Base-by-base conservation (phyloP, 2,113 vertebrate species). In the Ptilonorhynchus violaceus region DNA sequence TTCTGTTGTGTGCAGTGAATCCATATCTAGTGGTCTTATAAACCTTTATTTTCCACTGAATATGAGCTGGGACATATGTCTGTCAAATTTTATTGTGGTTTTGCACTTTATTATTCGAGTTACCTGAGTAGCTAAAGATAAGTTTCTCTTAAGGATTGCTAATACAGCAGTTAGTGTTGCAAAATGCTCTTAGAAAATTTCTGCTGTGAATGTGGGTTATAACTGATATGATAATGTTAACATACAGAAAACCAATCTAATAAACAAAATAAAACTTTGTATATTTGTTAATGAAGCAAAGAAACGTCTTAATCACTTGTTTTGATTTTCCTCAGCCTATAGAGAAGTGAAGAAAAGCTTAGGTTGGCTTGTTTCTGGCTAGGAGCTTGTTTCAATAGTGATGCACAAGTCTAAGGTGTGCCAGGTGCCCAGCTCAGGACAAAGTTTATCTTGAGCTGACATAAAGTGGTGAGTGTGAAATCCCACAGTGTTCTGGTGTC, bases 211-310 rank as follows among this genome's bases (percentile, higher is more conserved):
- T 90, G 42, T 94, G 92, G 70, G 72, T 90, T 93, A 93, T 88
- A 80, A 93, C 13, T 83, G 78, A 50, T 88, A 66, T n/a, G 53
- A 78, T 83, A 53, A 90, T 92, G 94, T 96, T 83, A 94, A 92
- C 79, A 23, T 85, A 69, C 80, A 91, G 88, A 95, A 95, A 93
- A 93, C 20, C 55, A 39, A 90, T 90, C 90, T 93, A 95, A 93
- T 96, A 94, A 96, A 94, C 39, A 90, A 92, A 94, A 93, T 95
- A 96, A 95, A 96, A 79, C 69, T 91, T 96, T 96, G 69, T 96
- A 79, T 96, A 91, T 96, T 96, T 96, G 96, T 91, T 92, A 96
- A 94, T 50, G 77, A 96, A 94, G 94, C 66, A 76, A 91, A 93
- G 77, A 73, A 94, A 93, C 10, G 89, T 95, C 92, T 94, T 96